Evolutionary conservation across 2,888 invertebrate genomes (phyloP), one percentile per base, ranked within the genome.

Genomic region (Neria commutata): DNA sequence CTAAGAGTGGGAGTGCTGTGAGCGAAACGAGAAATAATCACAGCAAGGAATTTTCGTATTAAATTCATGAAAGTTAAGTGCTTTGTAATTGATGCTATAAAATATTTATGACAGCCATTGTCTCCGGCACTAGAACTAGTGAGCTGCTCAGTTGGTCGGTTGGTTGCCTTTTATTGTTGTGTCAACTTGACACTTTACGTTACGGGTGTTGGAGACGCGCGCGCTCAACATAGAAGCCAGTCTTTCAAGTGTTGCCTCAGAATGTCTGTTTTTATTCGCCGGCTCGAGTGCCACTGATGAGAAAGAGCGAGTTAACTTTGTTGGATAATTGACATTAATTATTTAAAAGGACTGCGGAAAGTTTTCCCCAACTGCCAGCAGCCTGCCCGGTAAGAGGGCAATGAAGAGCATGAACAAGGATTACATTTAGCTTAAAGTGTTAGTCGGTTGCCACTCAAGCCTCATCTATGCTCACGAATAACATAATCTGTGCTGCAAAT

Each of bases 31-130:
- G 47, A 49, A 42, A 45, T 61, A 60, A 62, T 63, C 62, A 58
- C 53, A 52, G 61, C 63, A 63, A 63, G 61, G 62, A 62, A 54
- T 63, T 74, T 70, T 71, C 70, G 76, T 75, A 75, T 75, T 74
- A 75, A 77, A 76, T 77, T 75, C 73, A 73, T 77, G 76, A 70
- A 78, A 75, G 77, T 80, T 80, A 80, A 79, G 79, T 79, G 79
- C 79, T 79, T 76, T 71, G 79, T 79, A 79, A 79, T 79, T 79
- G 79, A 78, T 79, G 79, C 80, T 77, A 79, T 79, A 79, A 80
- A 79, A 79, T 78, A 79, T 79, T 79, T 79, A 79, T 80, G 79
- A 79, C 77, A 76, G 71, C 67, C 71, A 61, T 59, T 58, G 53
- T 29, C 37, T 40, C 33, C 37, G 49, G 21, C 47, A 62, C 53